Percentiles rank a stretch among this genome's conserved stretches.
Evolutionary conservation across 2,113 vertebrate species (phyloP).

Genomic region (Pholis gunnellus): DNA sequence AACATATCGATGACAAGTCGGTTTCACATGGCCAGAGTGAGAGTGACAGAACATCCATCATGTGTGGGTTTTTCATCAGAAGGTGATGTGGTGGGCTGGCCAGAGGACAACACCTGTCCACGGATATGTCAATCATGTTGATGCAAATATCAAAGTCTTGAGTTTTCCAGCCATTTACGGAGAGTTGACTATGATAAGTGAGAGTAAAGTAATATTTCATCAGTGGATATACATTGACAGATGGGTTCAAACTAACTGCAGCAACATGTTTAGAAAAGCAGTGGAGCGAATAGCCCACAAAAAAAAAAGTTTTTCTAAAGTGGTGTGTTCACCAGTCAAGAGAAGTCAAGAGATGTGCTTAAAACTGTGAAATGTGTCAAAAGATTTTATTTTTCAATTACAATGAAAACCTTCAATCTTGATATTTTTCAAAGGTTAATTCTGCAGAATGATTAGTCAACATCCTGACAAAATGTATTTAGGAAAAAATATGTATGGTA

Average conservation of each 20-base stretch:
- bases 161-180: not conserved
- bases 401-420: not conserved
- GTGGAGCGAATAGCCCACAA: not conserved
- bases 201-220: not conserved
- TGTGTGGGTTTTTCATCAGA: not conserved
- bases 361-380: not conserved
- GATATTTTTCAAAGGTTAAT: not conserved
- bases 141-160: not conserved
- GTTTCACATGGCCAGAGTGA: not conserved
- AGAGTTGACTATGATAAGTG: not conserved
- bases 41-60: conserved; percentile 16
- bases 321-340: not conserved
- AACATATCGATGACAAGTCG: not conserved
- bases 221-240: not conserved
- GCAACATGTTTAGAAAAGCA: not conserved
- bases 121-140: not conserved
- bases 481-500: too few species aligned
- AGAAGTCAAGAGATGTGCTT: not conserved
- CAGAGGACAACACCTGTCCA: too few species aligned
- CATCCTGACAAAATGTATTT: not conserved
- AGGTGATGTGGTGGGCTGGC: not conserved
- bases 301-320: too few species aligned
- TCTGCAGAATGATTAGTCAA: not conserved
- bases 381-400: not conserved
- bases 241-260: not conserved